Percentiles rank a stretch among this genome's conserved stretches.
phyloP scores from a whole-genome alignment of 2,113 vertebrate genomes.

The Arvicanthis niloticus region DNA sequence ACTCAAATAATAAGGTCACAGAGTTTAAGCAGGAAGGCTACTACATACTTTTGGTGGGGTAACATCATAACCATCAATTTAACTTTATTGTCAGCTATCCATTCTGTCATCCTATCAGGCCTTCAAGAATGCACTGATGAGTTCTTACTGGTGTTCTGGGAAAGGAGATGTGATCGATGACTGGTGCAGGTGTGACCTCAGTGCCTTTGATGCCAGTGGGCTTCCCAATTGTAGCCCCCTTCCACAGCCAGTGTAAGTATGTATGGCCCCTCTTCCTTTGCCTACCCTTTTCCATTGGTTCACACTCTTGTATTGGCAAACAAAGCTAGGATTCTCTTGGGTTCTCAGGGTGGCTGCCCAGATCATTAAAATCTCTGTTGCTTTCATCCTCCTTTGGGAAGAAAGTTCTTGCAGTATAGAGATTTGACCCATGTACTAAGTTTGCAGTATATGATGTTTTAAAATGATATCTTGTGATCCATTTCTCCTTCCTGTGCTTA shows the following conservation, averaged over 20 bases:
- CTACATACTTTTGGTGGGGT: not conserved
- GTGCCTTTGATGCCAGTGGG: constrained; percentile 96
- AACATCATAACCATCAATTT: accelerated
- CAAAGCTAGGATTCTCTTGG: not conserved
- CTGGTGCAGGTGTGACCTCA: constrained; percentile 99
- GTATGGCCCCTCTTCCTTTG: constrained; percentile 72
- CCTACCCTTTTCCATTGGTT: not conserved
- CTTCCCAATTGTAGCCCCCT: constrained; percentile 98
- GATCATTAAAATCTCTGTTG: not conserved
- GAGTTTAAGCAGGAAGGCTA: not conserved
- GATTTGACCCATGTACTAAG: accelerated
- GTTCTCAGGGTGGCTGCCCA: not conserved
- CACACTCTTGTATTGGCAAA: not conserved
- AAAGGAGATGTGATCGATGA: constrained; percentile 99
- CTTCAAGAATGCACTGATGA: constrained; percentile 97
- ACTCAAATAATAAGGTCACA: not conserved
- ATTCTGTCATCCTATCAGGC: constrained; percentile 87
- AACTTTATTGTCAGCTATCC: not conserved
- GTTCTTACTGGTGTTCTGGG: constrained; percentile 99
- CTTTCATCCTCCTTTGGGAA: not conserved
- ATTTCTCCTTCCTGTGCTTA: not conserved
- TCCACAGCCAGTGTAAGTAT: constrained; percentile 94
- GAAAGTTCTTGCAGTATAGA: not conserved
- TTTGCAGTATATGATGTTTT: not conserved
- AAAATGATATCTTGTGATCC: not conserved